Evolutionary conservation across 2,797 vertebrate genomes (phyloP).

Genomic region (Sarcophilus harrisii): DNA sequence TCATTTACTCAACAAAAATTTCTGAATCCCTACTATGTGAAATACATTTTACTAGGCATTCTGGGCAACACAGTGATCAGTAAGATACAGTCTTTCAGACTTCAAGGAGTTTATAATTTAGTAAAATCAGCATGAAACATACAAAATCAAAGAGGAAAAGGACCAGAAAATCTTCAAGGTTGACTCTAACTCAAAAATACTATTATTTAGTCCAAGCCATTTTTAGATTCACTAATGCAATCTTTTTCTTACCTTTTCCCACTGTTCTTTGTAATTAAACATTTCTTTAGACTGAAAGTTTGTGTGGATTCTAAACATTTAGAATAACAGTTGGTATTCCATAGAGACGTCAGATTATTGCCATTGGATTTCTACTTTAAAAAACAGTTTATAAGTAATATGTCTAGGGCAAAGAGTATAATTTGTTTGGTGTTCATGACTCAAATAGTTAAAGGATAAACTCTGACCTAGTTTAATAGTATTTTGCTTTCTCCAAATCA

Average conservation of each 20-base stretch:
- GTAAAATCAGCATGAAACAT: neutral
- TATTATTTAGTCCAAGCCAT: neutral
- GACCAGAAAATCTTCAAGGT: neutral
- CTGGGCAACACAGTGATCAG: neutral
- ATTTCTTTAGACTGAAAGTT: neutral
- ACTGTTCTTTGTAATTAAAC: neutral
- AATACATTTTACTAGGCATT: neutral
- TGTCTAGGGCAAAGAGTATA: neutral
- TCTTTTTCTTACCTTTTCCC: neutral
- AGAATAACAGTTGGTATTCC: neutral
- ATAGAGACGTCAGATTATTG: neutral
- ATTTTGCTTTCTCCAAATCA: neutral
- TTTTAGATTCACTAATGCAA: neutral
- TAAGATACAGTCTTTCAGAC: neutral
- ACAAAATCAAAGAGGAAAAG: neutral
- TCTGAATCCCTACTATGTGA: neutral
- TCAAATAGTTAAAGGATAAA: neutral
- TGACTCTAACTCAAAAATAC: neutral
- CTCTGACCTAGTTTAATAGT: conserved; percentile 41
- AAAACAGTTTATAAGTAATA: conserved; percentile 3
- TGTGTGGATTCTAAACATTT: neutral
- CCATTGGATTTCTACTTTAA: neutral
- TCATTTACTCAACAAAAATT: neutral
- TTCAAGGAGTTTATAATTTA: neutral
- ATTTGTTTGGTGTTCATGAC: conserved; percentile 27